These are phyloP conservation scores for Harpegnathos saltator DNA, from an alignment of 1,140 invertebrate genomes.

Conservation along the genomic window DNA sequence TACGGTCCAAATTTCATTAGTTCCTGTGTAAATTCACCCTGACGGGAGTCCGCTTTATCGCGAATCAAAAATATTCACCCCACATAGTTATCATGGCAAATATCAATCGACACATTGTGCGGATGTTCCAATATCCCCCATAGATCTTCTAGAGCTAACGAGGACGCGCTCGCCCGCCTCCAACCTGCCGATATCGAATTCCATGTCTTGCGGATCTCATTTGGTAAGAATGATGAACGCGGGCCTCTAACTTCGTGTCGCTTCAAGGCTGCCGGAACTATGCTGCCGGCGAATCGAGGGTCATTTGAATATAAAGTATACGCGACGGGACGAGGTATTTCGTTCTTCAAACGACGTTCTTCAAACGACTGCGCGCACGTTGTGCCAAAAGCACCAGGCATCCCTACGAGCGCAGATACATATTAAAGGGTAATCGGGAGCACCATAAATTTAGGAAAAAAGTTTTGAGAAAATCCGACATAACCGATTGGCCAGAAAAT, in stretches of 20 bases:
- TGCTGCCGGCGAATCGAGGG: conserved; percentile 5
- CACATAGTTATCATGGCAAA: neutral
- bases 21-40: neutral
- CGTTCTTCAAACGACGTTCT: conserved; percentile 6
- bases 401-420: neutral
- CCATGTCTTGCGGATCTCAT: conserved; percentile 43
- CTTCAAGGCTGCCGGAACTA: conserved; percentile 34
- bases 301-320: conserved; percentile 48
- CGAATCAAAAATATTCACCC: conserved; percentile 30
- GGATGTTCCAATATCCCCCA: conserved; percentile 38
- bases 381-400: neutral
- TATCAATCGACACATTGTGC: conserved; percentile 36
- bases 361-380: neutral
- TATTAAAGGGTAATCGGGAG: too few species aligned
- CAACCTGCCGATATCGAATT: conserved; percentile 46
- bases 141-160: conserved; percentile 45
- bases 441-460: too few species aligned
- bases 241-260: conserved; percentile 30
- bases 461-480: neutral
- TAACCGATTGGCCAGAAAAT: neutral
- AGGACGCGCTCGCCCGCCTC: conserved; percentile 20
- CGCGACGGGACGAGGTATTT: neutral
- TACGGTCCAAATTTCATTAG: neutral
- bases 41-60: neutral
- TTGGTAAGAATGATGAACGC: conserved; percentile 52